phyloP scores from a whole-genome alignment of 2,113 vertebrate species.

The Tachysurus vachellii region DNA sequence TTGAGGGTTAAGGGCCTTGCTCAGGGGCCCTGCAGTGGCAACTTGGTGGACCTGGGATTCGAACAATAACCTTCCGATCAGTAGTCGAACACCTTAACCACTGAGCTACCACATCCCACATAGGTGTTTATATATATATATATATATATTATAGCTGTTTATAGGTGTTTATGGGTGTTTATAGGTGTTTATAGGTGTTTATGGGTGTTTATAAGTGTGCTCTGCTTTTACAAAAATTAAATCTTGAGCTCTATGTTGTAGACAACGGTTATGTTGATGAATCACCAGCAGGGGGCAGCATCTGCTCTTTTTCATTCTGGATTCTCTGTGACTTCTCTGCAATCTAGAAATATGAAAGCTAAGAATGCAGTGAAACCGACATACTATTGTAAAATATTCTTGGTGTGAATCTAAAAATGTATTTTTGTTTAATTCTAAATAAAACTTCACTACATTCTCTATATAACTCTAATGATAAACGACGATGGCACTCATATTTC shows the following conservation, averaged over 20 bases:
- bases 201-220: not conserved
- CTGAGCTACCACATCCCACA: too few relatives aligned
- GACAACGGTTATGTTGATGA: not conserved
- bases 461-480: not conserved
- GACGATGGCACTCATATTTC: not conserved
- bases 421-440: not conserved
- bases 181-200: too few relatives aligned
- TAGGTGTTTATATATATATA: too few relatives aligned
- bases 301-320: not conserved
- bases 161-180: too few relatives aligned
- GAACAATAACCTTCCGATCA: too few relatives aligned
- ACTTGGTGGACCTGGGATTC: too few relatives aligned
- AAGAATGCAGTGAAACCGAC: not conserved
- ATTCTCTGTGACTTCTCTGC: too few relatives aligned
- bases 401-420: not conserved
- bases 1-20: too few relatives aligned
- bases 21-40: too few relatives aligned
- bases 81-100: too few relatives aligned
- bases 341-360: not conserved
- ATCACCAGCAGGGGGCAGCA: conserved; percentile 44
- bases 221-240: not conserved
- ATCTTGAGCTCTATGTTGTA: not conserved
- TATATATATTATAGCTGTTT: too few relatives aligned
- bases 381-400: not conserved
- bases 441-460: not conserved